Evolutionary conservation across 2,888 invertebrate genomes (phyloP).

Genomic region (Epistrophella euchroma): DNA sequence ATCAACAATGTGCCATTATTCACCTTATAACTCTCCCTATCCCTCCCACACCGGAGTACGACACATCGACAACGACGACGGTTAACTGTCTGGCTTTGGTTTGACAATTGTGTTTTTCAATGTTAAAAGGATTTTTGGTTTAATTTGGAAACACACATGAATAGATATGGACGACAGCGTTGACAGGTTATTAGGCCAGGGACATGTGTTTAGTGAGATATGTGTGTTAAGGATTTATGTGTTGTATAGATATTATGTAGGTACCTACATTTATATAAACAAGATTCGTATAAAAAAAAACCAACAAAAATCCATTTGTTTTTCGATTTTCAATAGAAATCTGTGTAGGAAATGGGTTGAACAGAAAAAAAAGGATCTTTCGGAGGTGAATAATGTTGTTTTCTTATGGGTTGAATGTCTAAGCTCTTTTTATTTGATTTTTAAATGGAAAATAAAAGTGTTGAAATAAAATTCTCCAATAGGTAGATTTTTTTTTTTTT

Average conservation of each 20-base stretch:
- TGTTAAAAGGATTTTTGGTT: slow-evolving; percentile 66
- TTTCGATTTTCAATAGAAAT: slow-evolving; percentile 14
- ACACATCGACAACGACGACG: not conserved
- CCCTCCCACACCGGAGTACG: not conserved
- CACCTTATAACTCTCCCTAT: not conserved
- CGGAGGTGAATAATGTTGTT: not conserved
- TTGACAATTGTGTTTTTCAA: slow-evolving; percentile 61
- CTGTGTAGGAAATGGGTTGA: not conserved
- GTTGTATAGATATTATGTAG: not conserved
- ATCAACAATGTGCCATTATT: not conserved
- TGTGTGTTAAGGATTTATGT: slow-evolving; percentile 40
- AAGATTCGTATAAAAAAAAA: not conserved
- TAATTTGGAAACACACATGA: slow-evolving; percentile 44
- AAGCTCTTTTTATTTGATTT: not conserved
- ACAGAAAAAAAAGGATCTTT: not conserved
- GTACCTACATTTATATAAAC: not conserved
- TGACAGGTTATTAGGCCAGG: slow-evolving; percentile 70
- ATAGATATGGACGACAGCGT: slow-evolving; percentile 53
- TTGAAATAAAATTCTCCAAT: not conserved
- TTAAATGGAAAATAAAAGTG: not conserved
- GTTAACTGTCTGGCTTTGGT: slow-evolving; percentile 40
- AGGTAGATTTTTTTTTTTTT: too few relatives aligned
- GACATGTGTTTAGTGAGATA: slow-evolving; percentile 60
- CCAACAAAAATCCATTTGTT: slow-evolving; percentile 11
- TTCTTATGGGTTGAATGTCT: not conserved